phyloP scores from a whole-genome alignment of 1,140 invertebrate species.

The Caligus rogercresseyi region DNA sequence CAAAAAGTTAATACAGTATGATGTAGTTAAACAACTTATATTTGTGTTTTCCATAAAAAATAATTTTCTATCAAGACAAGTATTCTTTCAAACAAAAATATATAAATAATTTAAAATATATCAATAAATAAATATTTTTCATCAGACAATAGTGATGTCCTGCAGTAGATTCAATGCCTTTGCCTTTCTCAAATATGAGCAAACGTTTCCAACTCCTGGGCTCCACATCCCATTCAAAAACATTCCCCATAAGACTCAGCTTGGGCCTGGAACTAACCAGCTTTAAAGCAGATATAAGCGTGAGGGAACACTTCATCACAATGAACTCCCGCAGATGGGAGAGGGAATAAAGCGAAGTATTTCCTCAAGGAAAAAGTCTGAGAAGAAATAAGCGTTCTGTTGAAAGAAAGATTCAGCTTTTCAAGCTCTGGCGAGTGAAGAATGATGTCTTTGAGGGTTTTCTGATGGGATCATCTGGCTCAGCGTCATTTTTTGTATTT shows the following conservation, averaged over 20 bases:
- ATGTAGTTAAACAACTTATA: too few species aligned
- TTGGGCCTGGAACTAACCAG: conserved; percentile 10
- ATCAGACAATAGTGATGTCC: conserved; percentile 9
- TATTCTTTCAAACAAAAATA: too few species aligned
- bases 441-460: background rate
- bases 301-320: conserved; percentile 1
- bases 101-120: background rate
- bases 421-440: conserved; percentile 4
- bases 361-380: conserved; percentile 16
- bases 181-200: conserved; percentile 10
- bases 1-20: too few species aligned
- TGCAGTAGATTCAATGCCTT: conserved; percentile 16
- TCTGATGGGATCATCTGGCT: background rate
- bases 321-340: background rate
- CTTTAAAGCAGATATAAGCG: conserved; percentile 16
- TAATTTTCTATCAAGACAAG: too few species aligned
- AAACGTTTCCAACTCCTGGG: conserved; percentile 13
- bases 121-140: background rate
- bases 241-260: conserved; percentile 1
- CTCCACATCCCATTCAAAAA: conserved; percentile 17
- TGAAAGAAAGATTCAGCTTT: conserved; percentile 8
- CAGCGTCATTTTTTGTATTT: background rate
- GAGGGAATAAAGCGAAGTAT: conserved; percentile 3
- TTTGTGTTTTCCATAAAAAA: too few species aligned
- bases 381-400: conserved; percentile 13